Evolutionary conservation across 1,140 invertebrate genomes (phyloP).

Genomic region (Drosophila lini): DNA sequence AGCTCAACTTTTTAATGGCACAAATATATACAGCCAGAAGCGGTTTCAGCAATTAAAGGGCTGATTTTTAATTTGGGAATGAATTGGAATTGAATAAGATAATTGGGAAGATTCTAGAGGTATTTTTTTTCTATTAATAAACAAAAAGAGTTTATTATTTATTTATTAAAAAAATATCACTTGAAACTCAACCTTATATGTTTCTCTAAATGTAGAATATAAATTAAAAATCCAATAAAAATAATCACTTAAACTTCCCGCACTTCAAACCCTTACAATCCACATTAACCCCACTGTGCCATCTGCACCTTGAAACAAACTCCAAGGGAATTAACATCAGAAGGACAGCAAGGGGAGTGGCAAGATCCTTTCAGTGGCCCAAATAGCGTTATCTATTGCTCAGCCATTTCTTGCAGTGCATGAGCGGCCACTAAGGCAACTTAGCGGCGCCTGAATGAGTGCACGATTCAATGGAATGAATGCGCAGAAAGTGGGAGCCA

Average conservation of each 20-base stretch:
- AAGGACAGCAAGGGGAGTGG: constrained; percentile 5
- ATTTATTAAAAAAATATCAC: background rate
- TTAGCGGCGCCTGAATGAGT: constrained; percentile 74
- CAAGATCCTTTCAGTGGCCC: constrained; percentile 14
- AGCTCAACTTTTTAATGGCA: constrained; percentile 27
- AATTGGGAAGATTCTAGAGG: background rate
- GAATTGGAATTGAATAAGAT: background rate
- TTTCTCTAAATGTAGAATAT: too few relatives aligned
- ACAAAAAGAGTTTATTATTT: too few relatives aligned
- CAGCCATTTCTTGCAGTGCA: constrained; percentile 64
- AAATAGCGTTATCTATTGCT: constrained; percentile 50
- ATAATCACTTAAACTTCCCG: background rate
- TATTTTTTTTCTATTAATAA: accelerated
- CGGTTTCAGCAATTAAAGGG: background rate
- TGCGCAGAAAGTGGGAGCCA: background rate
- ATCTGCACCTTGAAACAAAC: background rate
- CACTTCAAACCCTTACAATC: background rate
- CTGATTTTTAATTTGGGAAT: background rate
- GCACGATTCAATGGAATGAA: constrained; percentile 79
- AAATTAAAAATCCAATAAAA: background rate
- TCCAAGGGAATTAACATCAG: constrained; percentile 12
- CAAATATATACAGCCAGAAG: constrained; percentile 19
- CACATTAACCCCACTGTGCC: constrained; percentile 10
- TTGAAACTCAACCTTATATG: background rate
- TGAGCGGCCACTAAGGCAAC: constrained; percentile 66